These are phyloP conservation scores for Netelia melanura DNA, from an alignment of 2,888 invertebrate species.

Conservation along the genomic window DNA sequence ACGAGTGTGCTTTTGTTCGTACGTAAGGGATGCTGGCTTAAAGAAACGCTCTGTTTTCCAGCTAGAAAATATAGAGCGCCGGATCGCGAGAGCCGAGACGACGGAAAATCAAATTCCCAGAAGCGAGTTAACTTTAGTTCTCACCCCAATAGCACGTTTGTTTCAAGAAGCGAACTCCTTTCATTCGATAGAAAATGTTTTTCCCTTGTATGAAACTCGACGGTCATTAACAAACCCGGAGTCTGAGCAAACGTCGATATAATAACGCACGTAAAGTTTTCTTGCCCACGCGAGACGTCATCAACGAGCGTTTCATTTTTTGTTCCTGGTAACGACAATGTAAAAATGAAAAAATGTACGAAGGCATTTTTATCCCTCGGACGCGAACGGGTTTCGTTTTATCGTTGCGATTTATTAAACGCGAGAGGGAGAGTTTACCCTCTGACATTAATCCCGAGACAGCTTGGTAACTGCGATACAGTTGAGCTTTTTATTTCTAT, in stretches of 20 bases:
- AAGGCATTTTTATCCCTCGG: slow-evolving; percentile 8
- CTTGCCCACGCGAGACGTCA: no score
- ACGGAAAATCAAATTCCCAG: background rate
- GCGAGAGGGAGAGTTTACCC: slow-evolving; percentile 13
- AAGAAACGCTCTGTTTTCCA: background rate
- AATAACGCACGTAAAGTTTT: no score
- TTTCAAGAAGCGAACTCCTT: background rate
- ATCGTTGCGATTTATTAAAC: background rate
- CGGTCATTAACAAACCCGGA: no score
- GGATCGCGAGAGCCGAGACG: background rate
- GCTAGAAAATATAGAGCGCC: background rate
- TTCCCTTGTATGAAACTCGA: background rate
- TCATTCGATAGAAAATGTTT: background rate
- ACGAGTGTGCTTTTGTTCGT: background rate
- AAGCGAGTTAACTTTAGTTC: background rate
- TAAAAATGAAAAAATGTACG: background rate
- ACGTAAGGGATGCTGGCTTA: background rate
- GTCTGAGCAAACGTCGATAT: no score
- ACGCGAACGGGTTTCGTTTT: background rate
- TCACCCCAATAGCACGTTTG: no score
- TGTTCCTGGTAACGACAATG: background rate
- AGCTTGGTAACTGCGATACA: background rate
- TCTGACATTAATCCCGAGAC: slow-evolving; percentile 49
- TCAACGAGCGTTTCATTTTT: no score
- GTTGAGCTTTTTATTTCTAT: background rate